phyloP scores from a whole-genome alignment of 2,113 vertebrate species.

The Brachionichthys hirsutus region DNA sequence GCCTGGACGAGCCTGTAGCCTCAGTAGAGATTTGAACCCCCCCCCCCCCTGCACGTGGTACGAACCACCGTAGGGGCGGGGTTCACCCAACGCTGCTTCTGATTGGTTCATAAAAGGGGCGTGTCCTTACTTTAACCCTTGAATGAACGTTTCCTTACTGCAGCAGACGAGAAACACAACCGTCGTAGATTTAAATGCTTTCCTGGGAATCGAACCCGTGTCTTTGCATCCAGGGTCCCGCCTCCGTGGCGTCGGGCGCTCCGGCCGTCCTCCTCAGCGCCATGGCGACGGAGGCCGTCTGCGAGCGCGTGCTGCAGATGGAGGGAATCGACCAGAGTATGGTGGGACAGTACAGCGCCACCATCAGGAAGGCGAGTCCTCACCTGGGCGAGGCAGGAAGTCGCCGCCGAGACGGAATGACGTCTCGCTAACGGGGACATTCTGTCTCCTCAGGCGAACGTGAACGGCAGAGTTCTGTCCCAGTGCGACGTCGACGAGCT shows the following conservation, averaged over 20 bases:
- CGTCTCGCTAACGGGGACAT: too few species aligned
- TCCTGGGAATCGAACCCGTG: not conserved
- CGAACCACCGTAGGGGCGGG: too few species aligned
- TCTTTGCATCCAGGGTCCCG: constrained; percentile 64
- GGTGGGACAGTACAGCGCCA: constrained; percentile 87
- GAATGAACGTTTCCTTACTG: too few species aligned
- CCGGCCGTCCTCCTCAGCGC: constrained; percentile 81
- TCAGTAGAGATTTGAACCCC: not conserved
- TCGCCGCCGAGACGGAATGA: too few species aligned
- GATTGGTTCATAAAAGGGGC: too few species aligned
- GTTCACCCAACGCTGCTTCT: too few species aligned
- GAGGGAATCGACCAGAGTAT: constrained; percentile 92
- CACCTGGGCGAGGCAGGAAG: too few species aligned
- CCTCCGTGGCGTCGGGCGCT: constrained; percentile 68
- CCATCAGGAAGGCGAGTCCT: constrained; percentile 85
- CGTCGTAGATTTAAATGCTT: too few species aligned
- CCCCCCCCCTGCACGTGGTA: not conserved
- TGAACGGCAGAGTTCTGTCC: constrained; percentile 92
- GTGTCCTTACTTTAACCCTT: too few species aligned
- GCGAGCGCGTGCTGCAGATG: constrained; percentile 88
- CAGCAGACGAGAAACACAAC: too few species aligned
- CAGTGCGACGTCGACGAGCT: constrained; percentile 97
- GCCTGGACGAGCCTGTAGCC: constrained; percentile 6
- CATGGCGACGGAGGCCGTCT: constrained; percentile 89
- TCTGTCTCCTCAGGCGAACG: constrained; percentile 83